These are phyloP conservation scores for Baccha elongata DNA, from an alignment of 2,888 invertebrate genomes.

Conservation along the genomic window DNA sequence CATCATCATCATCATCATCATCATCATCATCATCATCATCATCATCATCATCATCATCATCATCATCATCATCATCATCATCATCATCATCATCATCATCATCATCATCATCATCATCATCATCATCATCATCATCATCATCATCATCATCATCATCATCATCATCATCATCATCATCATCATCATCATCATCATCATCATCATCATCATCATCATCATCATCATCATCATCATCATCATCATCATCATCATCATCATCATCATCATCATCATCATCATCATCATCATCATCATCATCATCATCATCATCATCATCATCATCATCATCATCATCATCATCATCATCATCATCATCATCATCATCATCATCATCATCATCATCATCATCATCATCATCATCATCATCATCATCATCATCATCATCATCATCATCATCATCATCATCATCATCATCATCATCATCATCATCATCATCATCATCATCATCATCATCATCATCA, in stretches of 20 bases:
- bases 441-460: background rate
- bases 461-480: background rate
- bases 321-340: constrained; percentile 5
- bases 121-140: constrained; percentile 5
- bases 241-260: constrained; percentile 1
- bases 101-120: constrained; percentile 2
- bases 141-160: constrained; percentile 5
- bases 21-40: constrained; percentile 1
- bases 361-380: constrained; percentile 4
- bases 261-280: constrained; percentile 3
- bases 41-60: background rate
- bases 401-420: background rate
- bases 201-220: background rate
- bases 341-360: constrained; percentile 4
- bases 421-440: background rate
- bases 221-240: background rate
- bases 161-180: too few relatives aligned
- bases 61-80: constrained; percentile 5
- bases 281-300: constrained; percentile 5
- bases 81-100: constrained; percentile 4
- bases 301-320: constrained; percentile 5
- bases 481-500: background rate
- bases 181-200: too few relatives aligned
- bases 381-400: background rate
- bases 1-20: constrained; percentile 5